Base-by-base conservation (phyloP, 2,113 vertebrate genomes). In the Vireo altiloquus region DNA sequence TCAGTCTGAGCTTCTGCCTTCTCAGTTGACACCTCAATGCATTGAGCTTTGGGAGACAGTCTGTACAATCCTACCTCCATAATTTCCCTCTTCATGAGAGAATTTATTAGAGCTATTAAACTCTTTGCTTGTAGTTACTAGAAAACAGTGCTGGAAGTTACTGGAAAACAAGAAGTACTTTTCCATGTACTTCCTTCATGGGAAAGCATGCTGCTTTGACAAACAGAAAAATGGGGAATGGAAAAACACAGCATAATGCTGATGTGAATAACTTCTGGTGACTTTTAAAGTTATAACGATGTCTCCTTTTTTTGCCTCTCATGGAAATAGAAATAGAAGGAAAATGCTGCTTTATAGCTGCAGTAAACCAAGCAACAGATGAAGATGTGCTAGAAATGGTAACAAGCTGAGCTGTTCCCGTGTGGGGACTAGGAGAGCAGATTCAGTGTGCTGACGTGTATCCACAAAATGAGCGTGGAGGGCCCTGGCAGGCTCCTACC, bases 311-410 rank as follows among this genome's bases (percentile, higher is more conserved):
- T 81, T 60, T 77, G 10, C 49, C n/a, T 87, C 10, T 11, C n/a
- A 81, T 87, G 50, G 46, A 68, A 76, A 71, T 35, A 80, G 76
- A 78, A 92, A 83, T 40, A 81, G 47, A 74, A 81, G 33, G 40
- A 79, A 93, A 87, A 61, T 69, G 60, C 37, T 74, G 37, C 42
- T 94, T 90, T 79, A 79, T 78, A 75, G 78, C 87, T 81, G 46
- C 61, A 68, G 52, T 85, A 96, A 91, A 93, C 76, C 87, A 93
- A 93, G 82, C 37, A 82, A 75, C 75, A 72, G 88, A 82, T 68
- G 83, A 92, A 82, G 79, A 90, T 85, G 37, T 88, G 70, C 63
- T 94, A 65, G 82, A 95, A 95, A 92, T 49, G 54, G 75, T 40
- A 90, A 95, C 54, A 61, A 87, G 76, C 64, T 92, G 85, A 94